These are phyloP conservation scores for Kryptolebias marmoratus DNA, from an alignment of 2,113 vertebrate genomes.

Conservation along the genomic window DNA sequence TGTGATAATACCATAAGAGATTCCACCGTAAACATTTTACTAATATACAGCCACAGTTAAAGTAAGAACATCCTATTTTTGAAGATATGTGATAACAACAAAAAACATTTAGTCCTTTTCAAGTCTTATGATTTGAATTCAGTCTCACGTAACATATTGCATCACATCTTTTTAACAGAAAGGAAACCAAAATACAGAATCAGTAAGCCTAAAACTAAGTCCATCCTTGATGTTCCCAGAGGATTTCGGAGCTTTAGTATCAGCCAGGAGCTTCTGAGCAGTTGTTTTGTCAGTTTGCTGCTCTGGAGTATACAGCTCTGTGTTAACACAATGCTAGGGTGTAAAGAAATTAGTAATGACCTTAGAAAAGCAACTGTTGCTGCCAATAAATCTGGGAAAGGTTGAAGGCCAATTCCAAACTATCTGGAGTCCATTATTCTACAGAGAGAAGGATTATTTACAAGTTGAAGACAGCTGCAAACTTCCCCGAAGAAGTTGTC, in stretches of 20 bases:
- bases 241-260: background rate
- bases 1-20: constrained; percentile 51
- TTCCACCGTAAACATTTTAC: constrained; percentile 14
- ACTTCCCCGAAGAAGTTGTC: background rate
- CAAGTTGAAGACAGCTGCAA: background rate
- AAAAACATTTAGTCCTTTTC: background rate
- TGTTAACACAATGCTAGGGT: background rate
- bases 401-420: background rate
- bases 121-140: background rate
- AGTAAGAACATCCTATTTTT: background rate
- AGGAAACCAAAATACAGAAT: background rate
- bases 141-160: background rate
- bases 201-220: background rate
- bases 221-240: background rate
- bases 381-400: background rate
- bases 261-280: no score
- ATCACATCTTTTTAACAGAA: background rate
- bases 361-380: background rate
- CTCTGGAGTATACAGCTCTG: background rate
- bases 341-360: background rate
- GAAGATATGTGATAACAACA: background rate
- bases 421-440: background rate
- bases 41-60: constrained; percentile 17
- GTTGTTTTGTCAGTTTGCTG: background rate
- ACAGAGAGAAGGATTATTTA: background rate